These are phyloP conservation scores for Prorops nasuta DNA, from an alignment of 1,140 invertebrate genomes.

Conservation along the genomic window DNA sequence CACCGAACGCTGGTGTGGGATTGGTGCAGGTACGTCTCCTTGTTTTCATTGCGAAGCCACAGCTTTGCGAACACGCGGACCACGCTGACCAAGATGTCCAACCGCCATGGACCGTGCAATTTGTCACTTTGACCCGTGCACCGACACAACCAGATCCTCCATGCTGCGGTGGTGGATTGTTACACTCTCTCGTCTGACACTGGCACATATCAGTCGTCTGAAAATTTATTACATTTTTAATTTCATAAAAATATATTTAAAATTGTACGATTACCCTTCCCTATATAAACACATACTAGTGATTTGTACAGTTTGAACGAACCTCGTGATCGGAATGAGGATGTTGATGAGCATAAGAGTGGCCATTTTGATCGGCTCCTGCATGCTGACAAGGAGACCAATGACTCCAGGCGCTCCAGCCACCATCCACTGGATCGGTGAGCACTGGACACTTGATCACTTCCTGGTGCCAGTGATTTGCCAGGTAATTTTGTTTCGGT, in stretches of 20 bases:
- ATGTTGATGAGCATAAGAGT: constrained; percentile 20
- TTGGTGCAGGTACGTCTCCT: constrained; percentile 76
- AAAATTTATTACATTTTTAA: not conserved
- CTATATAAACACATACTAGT: not conserved
- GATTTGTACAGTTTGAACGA: too few relatives aligned
- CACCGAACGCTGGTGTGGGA: constrained; percentile 78
- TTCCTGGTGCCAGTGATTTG: constrained; percentile 71
- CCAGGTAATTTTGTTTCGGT: constrained; percentile 62
- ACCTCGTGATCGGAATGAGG: constrained; percentile 23
- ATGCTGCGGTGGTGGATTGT: constrained; percentile 78
- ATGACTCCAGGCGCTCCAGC: constrained; percentile 57
- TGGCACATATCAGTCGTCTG: constrained; percentile 65
- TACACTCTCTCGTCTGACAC: constrained; percentile 76
- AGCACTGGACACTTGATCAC: constrained; percentile 66
- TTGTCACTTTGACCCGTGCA: constrained; percentile 62
- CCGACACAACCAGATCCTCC: constrained; percentile 70
- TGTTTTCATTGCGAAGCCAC: constrained; percentile 78
- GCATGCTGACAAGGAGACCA: constrained; percentile 56
- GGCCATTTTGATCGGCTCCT: constrained; percentile 40
- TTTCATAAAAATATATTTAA: too few relatives aligned
- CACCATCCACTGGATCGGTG: constrained; percentile 65
- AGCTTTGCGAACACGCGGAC: constrained; percentile 79
- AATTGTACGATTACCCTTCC: not conserved
- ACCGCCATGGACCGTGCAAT: constrained; percentile 80
- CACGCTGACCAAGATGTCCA: constrained; percentile 88